Percentiles rank a stretch among this genome's conserved stretches.
Conservation (phyloP, 1,140 invertebrate species). For the Habropoda laboriosa region DNA sequence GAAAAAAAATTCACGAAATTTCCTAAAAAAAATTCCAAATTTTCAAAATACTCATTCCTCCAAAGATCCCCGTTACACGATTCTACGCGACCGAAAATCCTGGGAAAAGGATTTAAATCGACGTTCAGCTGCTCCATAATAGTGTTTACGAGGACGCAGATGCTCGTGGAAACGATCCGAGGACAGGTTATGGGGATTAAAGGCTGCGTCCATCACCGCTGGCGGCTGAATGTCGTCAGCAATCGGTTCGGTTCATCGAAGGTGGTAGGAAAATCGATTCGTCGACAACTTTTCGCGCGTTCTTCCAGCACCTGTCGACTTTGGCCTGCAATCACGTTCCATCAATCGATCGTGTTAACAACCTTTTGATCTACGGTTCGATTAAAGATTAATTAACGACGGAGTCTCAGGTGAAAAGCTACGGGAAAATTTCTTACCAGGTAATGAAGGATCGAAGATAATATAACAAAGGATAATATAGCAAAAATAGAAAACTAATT, state of each 20-base stretch:
- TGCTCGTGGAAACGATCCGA: conserved; percentile 22
- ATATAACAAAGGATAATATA: too few relatives aligned
- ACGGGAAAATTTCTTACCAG: too few relatives aligned
- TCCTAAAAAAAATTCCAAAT: too few relatives aligned
- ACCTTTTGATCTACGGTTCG: background rate
- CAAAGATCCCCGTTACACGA: too few relatives aligned
- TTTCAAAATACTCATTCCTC: too few relatives aligned
- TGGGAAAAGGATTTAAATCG: conserved; percentile 9
- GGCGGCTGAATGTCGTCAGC: conserved; percentile 40
- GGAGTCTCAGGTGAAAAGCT: background rate
- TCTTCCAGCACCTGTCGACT: conserved; percentile 27
- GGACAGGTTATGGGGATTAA: conserved; percentile 44
- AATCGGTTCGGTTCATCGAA: conserved; percentile 50
- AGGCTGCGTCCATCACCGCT: conserved; percentile 18
- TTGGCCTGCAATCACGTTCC: background rate
- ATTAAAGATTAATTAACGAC: conserved; percentile 21
- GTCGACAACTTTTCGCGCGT: conserved; percentile 44
- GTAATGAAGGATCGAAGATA: too few relatives aligned
- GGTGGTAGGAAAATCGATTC: conserved; percentile 62
- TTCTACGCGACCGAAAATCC: too few relatives aligned
- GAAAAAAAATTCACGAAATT: too few relatives aligned
- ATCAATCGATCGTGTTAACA: conserved; percentile 8
- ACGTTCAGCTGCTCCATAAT: conserved; percentile 16
- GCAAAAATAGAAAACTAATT: too few relatives aligned
- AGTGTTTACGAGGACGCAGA: conserved; percentile 16